Base-by-base conservation (phyloP, 2,113 vertebrate genomes). In the Terrapene triunguis region DNA sequence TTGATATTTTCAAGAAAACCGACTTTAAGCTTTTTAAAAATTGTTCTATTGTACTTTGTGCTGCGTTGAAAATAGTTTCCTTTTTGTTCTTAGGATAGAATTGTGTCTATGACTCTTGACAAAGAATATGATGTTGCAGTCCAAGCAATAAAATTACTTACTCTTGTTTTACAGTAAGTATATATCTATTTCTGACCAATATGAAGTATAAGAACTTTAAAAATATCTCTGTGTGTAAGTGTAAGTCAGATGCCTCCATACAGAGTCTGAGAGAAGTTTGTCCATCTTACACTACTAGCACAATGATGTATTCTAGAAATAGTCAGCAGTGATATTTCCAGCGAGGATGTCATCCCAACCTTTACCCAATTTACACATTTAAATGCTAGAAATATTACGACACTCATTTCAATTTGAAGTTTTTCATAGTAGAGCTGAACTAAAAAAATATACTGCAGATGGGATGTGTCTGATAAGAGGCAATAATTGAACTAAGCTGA, bases 51-150 rank as follows among this genome's bases (percentile, higher is more conserved):
- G 51, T 5, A n/a, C 29, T 91, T 91, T 42, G 69, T 92, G 91
- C 55, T 17, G 47, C 74, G 96, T 94, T 93, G 92, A 97, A 97
- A 96, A 96, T 92, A 81, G 47, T 85, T 95, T 92, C 59, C 95
- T 84, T 96, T 89, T 92, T 82, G 72, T 89, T 95, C 35, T 97
- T 93, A 99, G 99, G 99, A 99, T 97, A 99, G 99, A 93, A 99
- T 99, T 94, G 99, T 99, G 88, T 99, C 99, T 95, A 99, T 99
- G 99, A 99, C 99, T 97, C 99, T 99, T 94, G 99, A 99, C 98
- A 99, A 99, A 98, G 99, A 99, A 98, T 99, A 99, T 54, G 99
- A 99, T 96, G 99, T 99, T 96, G 99, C 99, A 98, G 99, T 99
- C 85, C 99, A 99, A 99, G 99, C 99, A 98, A 99, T 99, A 98